These are phyloP conservation scores for Lutjanus erythropterus DNA, from an alignment of 2,113 vertebrate species.

Conservation along the genomic window DNA sequence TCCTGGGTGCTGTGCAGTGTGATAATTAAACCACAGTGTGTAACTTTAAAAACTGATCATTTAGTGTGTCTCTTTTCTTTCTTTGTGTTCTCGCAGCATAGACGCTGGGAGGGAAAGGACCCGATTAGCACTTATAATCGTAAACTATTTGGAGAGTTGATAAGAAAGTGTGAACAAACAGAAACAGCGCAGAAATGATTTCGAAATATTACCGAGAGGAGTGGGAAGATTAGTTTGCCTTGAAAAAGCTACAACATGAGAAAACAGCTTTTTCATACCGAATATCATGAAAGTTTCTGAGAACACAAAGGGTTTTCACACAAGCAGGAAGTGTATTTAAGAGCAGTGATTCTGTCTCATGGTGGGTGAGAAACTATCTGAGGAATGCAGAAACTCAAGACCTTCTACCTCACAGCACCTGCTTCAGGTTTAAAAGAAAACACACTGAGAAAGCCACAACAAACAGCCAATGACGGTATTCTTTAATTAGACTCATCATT, in stretches of 20 bases:
- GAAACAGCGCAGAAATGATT: neutral
- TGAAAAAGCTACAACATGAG: neutral
- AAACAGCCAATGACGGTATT: neutral
- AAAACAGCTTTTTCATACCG: neutral
- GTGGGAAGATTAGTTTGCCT: neutral
- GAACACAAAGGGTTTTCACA: constrained; percentile 6
- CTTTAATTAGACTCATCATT: neutral
- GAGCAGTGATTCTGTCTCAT: neutral
- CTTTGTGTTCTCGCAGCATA: too few species aligned
- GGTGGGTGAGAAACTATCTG: constrained; percentile 19
- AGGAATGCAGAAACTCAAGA: constrained; percentile 78
- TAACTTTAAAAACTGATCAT: too few species aligned
- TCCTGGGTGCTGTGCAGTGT: too few species aligned
- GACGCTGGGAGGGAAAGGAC: too few species aligned
- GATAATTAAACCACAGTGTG: too few species aligned
- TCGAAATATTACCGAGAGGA: neutral
- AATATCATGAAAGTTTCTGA: neutral
- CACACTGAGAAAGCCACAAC: neutral
- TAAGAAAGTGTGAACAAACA: neutral
- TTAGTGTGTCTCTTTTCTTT: too few species aligned
- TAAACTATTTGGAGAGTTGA: neutral
- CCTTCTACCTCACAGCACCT: neutral
- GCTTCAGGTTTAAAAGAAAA: constrained; percentile 29
- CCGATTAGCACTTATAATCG: neutral
- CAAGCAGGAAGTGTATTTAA: constrained; percentile 21